phyloP scores from a whole-genome alignment of 1,140 invertebrate species.

The Cotesia glomerata region DNA sequence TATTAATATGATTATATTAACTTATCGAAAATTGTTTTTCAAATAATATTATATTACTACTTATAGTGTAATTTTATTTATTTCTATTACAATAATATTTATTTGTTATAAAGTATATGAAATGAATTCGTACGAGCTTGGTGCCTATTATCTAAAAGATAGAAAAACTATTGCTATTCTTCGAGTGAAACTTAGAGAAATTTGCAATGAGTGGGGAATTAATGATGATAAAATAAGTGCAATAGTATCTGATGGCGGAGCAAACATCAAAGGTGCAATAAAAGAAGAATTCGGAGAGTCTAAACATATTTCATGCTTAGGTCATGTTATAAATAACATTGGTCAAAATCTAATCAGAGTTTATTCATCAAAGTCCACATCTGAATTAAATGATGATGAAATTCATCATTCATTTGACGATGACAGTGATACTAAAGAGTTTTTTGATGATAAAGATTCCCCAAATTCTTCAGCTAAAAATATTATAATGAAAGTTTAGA shows the following conservation, averaged over 20 bases:
- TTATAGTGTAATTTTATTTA: no score
- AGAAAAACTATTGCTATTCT: conserved; percentile 9
- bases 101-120: not conserved
- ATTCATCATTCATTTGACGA: no score
- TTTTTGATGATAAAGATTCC: no score
- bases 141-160: not conserved
- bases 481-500: not conserved
- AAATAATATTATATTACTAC: no score
- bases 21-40: no score
- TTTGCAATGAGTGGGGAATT: conserved; percentile 12
- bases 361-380: not conserved
- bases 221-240: conserved; percentile 5
- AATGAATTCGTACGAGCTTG: conserved; percentile 6
- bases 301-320: conserved; percentile 15
- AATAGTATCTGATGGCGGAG: conserved; percentile 18
- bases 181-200: not conserved
- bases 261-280: conserved; percentile 26
- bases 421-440: no score
- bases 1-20: no score
- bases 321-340: conserved; percentile 10
- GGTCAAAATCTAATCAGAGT: not conserved
- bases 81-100: not conserved
- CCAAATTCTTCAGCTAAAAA: no score
- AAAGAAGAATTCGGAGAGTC: conserved; percentile 3
- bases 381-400: not conserved